Evolutionary conservation across 53 echinoderm and acorn worm species (phyloP).

Genomic region (Glandiceps talaboti): DNA sequence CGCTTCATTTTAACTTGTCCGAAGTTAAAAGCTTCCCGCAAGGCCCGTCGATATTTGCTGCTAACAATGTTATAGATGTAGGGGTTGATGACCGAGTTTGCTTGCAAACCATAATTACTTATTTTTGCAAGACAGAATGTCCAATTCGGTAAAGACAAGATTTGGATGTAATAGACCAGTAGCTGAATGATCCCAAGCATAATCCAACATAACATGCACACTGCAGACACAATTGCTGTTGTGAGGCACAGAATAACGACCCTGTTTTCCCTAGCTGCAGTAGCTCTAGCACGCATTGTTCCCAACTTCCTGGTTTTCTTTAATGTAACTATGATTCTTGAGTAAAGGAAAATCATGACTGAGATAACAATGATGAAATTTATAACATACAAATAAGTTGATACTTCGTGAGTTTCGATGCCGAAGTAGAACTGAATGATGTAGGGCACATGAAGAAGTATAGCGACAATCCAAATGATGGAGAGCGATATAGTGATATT

Average conservation of each 20-base stretch:
- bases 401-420: neutral
- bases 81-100: neutral
- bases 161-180: neutral
- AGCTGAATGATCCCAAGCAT: neutral
- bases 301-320: neutral
- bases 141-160: neutral
- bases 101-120: neutral
- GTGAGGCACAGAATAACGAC: neutral
- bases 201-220: neutral
- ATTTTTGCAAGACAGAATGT: neutral
- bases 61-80: neutral
- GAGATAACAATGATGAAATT: neutral
- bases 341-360: neutral
- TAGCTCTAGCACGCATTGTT: neutral
- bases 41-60: neutral
- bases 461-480: neutral
- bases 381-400: neutral
- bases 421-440: neutral
- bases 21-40: neutral
- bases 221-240: neutral
- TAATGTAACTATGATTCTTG: neutral
- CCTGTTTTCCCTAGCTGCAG: neutral
- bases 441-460: neutral
- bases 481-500: neutral
- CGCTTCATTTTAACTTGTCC: neutral